Percentiles rank a stretch among this genome's conserved stretches.
These are phyloP conservation scores for Trematocara nigrifrons DNA, from an alignment of 2,113 vertebrate genomes.

Conservation along the genomic window DNA sequence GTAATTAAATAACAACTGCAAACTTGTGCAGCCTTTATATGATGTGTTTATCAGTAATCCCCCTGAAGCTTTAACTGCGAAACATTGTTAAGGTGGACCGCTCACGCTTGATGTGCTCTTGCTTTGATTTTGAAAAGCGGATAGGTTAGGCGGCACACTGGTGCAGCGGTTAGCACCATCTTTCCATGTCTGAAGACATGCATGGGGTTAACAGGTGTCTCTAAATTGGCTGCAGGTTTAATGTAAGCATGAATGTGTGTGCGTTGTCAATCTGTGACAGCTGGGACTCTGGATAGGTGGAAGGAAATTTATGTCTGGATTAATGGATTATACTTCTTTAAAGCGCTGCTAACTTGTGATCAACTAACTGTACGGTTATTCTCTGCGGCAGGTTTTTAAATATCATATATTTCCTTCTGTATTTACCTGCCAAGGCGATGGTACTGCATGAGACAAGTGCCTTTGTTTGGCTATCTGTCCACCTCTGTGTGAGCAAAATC, in stretches of 20 bases:
- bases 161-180: too few relatives aligned
- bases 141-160: rapidly evolving
- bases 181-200: rapidly evolving
- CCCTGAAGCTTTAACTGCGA: not conserved
- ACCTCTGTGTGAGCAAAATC: not conserved
- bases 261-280: not conserved
- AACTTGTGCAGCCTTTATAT: not conserved
- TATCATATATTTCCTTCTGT: not conserved
- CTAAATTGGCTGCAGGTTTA: not conserved
- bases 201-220: not conserved
- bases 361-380: not conserved
- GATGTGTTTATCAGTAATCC: not conserved
- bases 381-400: not conserved
- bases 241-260: not conserved
- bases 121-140: not conserved
- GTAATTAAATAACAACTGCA: not conserved
- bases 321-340: rapidly evolving
- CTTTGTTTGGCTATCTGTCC: not conserved
- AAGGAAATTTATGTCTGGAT: not conserved
- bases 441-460: not conserved
- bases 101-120: not conserved
- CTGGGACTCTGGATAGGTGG: not conserved
- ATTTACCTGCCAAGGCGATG: not conserved
- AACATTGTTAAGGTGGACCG: not conserved
- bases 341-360: not conserved